A percentile compares a stretch with the other conserved stretches of the same genome.
phyloP scores from a whole-genome alignment of 2,113 vertebrate genomes.

The Entosphenus tridentatus region DNA sequence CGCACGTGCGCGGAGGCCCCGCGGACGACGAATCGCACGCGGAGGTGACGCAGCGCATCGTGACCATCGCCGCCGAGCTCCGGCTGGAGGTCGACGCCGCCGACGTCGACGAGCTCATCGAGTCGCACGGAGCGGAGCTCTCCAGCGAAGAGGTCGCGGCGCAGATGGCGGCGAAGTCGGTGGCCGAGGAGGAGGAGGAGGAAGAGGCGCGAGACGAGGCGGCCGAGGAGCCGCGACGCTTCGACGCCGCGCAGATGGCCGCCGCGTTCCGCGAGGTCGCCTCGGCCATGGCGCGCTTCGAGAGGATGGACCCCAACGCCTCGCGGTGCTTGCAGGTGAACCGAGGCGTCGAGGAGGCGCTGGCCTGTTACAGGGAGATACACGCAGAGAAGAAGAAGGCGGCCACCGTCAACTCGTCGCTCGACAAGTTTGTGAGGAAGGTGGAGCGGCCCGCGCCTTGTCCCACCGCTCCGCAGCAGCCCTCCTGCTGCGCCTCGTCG shows the following conservation, averaged over 20 bases:
- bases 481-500: no score
- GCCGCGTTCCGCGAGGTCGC: conserved; percentile 3
- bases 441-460: no score
- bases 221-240: conserved; percentile 5
- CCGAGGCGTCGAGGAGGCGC: neutral
- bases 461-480: no score
- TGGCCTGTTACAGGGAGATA: conserved; percentile 8
- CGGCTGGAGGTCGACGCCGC: conserved; percentile 2
- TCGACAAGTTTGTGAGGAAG: no score
- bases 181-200: conserved; percentile 3
- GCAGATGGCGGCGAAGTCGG: neutral
- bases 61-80: neutral
- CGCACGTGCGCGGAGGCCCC: neutral
- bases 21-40: neutral
- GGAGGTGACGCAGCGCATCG: neutral
- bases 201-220: conserved; percentile 1
- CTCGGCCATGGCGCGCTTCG: neutral
- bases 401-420: neutral
- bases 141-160: neutral
- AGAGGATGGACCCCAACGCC: conserved; percentile 9
- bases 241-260: conserved; percentile 7
- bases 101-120: neutral
- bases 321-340: conserved; percentile 7
- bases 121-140: neutral
- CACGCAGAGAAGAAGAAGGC: conserved; percentile 8